Conservation (phyloP, 53 echinoderm and acorn worm species). For the Arbacia lixula region DNA sequence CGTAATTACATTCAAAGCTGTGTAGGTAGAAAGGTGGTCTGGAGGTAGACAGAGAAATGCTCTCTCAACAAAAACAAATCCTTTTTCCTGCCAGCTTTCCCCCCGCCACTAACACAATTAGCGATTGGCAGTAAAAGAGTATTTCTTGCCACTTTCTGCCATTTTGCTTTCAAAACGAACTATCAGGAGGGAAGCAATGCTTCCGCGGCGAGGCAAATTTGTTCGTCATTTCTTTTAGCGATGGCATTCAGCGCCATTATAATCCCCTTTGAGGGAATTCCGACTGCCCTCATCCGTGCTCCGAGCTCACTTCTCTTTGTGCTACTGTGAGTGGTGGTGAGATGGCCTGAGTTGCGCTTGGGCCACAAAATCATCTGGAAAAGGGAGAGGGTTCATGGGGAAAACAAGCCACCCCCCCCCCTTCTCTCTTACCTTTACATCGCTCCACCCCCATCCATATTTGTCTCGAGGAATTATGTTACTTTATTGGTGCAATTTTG, state of each 20-base stretch:
- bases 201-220: neutral
- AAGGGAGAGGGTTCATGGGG: too few species aligned
- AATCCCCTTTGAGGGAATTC: neutral
- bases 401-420: too few species aligned
- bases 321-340: too few species aligned
- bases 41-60: too few species aligned
- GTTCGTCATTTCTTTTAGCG: constrained; percentile 9
- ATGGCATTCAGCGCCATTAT: constrained; percentile 25
- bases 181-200: constrained; percentile 15
- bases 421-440: too few species aligned
- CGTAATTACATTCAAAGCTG: constrained; percentile 49
- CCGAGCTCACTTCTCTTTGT: too few species aligned
- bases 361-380: too few species aligned
- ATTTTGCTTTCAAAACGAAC: neutral
- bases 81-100: neutral
- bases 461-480: too few species aligned
- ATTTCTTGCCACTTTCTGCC: constrained; percentile 10
- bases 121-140: constrained; percentile 14
- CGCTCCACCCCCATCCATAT: too few species aligned
- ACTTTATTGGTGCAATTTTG: too few species aligned
- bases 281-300: too few species aligned
- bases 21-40: neutral
- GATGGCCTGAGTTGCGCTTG: too few species aligned
- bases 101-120: constrained; percentile 42
- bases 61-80: constrained; percentile 34